Evolutionary conservation across 2,113 vertebrate genomes (phyloP).

Genomic region (Sapajus apella): DNA sequence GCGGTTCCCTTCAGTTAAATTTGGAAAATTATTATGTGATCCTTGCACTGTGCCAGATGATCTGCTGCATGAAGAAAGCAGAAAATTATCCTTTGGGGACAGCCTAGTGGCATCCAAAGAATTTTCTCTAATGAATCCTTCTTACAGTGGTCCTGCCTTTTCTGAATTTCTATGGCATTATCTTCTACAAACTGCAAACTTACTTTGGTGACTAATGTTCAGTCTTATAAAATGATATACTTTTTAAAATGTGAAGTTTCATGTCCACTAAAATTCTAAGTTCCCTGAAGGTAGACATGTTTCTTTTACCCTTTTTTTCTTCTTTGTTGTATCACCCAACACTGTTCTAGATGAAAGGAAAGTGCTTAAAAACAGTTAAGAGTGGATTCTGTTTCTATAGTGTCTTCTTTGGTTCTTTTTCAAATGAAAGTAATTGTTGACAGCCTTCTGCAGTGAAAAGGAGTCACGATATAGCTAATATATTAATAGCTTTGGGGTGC

Average conservation of each 20-base stretch:
- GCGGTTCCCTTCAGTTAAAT: not conserved
- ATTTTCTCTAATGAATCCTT: not conserved
- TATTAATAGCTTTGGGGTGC: conserved; percentile 38
- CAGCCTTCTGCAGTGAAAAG: conserved; percentile 23
- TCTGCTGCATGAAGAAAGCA: not conserved
- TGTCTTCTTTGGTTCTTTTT: not conserved
- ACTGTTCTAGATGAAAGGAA: not conserved
- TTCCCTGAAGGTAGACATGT: not conserved
- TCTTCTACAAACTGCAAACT: not conserved
- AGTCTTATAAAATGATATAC: not conserved
- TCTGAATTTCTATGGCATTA: conserved; percentile 1
- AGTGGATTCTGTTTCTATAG: conserved; percentile 13
- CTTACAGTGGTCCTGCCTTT: not conserved
- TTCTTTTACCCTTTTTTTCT: not conserved
- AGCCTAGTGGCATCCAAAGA: not conserved
- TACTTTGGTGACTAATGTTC: conserved; percentile 4
- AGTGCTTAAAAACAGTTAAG: not conserved
- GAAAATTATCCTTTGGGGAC: not conserved
- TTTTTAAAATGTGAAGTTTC: not conserved
- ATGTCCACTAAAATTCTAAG: not conserved
- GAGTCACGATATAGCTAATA: not conserved
- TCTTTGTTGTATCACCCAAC: not conserved
- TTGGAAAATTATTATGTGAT: conserved; percentile 7
- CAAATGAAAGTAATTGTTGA: conserved; percentile 5
- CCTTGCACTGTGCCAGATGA: not conserved